Base-by-base conservation (phyloP, 2,888 invertebrate genomes). In the Nebria brevicollis region DNA sequence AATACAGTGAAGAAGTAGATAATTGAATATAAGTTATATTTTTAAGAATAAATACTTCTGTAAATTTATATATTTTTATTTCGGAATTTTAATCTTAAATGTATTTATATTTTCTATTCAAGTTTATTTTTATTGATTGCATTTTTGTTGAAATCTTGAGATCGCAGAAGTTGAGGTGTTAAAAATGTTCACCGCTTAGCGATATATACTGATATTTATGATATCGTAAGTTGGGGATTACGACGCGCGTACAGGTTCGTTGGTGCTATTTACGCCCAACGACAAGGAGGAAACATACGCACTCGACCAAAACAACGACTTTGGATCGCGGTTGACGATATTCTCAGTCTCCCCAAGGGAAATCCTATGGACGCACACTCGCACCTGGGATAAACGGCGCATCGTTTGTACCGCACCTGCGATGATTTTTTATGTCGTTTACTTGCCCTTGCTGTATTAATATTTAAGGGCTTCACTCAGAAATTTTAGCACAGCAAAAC, bases 131-230 rank as follows among this genome's bases (percentile, higher is more conserved):
- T 34, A 34, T 34, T 34, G 4, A 34, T 34, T 34, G 34, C 34
- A 34, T 34, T 34, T 78, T 78, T 79, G 79, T 34, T 73, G 78
- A 78, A 73, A 78, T 41, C 75, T 66, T 68, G 75, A 72, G 80
- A 70, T 54, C 54, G 54, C 54, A 54, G 54, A 15, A 25, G 41
- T 13, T 15, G 72, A 43, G 13, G 72, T 43, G 77, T 77, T 78
- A 73, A 78, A 78, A 78, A 78, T 73, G 78, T 78, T 65, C 66
- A 64, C 6, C 43, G 70, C 26, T 5, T 13, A 70, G 70, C 70
- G 68, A 75, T 75, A 75, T 75, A 83, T 85, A 84, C 84, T 83
- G 83, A 85, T 85, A 85, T 85, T 85, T 85, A 85, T 85, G 85
- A 84, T 82, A 83, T 84, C 84, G 84, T 83, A 85, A 84, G 83